Percentiles rank a stretch among this genome's conserved stretches.
Evolutionary conservation across 2,797 vertebrate genomes (phyloP).

Genomic region (Diglossa cyanea): DNA sequence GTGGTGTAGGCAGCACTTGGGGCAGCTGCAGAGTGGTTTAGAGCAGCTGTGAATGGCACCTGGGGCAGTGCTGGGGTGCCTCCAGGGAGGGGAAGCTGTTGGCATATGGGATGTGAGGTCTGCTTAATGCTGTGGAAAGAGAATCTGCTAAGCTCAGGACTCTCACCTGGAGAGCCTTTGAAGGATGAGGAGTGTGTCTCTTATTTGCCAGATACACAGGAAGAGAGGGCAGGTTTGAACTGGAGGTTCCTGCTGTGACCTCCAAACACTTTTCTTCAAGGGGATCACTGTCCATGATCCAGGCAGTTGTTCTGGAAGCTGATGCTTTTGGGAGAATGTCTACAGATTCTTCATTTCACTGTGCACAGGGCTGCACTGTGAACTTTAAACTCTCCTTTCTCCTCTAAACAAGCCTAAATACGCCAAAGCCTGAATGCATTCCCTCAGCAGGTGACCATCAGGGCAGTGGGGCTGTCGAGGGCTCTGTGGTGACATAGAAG

Average conservation of each 20-base stretch:
- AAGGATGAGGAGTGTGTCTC: neutral
- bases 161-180: neutral
- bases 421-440: neutral
- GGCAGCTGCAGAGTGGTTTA: neutral
- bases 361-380: neutral
- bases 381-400: neutral
- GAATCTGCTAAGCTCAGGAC: neutral
- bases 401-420: neutral
- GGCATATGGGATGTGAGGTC: fast-evolving
- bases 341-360: neutral
- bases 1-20: neutral
- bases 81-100: neutral
- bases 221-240: neutral
- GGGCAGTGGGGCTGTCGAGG: fast-evolving
- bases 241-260: neutral
- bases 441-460: neutral
- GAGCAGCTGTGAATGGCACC: neutral
- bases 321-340: neutral
- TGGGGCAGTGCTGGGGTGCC: neutral
- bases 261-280: neutral
- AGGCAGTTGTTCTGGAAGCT: neutral
- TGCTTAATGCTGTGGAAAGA: neutral
- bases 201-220: neutral
- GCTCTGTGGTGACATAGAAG: too few relatives aligned
- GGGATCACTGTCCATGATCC: neutral